Conservation (phyloP, 2,888 invertebrate genomes). For the Drosophila formosana region DNA sequence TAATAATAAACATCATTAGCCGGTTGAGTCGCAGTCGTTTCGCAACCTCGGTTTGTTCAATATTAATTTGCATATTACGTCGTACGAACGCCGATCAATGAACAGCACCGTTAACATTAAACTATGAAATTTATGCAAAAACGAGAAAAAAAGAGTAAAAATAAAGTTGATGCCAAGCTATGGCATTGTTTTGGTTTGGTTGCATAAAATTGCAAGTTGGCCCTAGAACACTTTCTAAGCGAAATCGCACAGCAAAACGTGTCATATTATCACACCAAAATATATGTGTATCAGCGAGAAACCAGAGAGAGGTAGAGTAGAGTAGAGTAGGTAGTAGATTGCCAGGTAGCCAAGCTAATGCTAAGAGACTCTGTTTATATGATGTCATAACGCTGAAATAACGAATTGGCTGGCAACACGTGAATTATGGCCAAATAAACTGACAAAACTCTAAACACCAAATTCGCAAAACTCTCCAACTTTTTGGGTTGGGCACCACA, state of each 20-base stretch:
- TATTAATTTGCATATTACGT: conserved; percentile 74
- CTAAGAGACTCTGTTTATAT: conserved; percentile 44
- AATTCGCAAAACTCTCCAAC: conserved; percentile 42
- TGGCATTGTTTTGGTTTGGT: conserved; percentile 38
- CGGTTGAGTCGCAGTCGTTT: conserved; percentile 40
- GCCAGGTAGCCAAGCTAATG: conserved; percentile 13
- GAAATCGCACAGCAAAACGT: conserved; percentile 37
- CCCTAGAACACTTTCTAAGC: conserved; percentile 20
- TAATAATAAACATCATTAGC: conserved; percentile 32
- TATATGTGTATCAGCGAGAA: conserved; percentile 10
- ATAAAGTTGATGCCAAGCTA: conserved; percentile 1
- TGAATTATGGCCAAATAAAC: conserved; percentile 67
- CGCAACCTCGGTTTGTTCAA: conserved; percentile 68
- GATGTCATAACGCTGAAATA: conserved; percentile 71
- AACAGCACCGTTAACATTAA: conserved; percentile 42
- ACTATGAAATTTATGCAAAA: conserved; percentile 38
- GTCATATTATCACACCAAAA: conserved; percentile 32
- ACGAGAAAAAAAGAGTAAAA: not conserved
- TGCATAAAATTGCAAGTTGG: conserved; percentile 27
- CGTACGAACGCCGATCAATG: conserved; percentile 48
- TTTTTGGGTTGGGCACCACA: conserved; percentile 65
- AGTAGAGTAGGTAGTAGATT: conserved; percentile 1
- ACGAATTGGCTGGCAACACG: conserved; percentile 65
- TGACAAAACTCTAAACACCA: conserved; percentile 34
- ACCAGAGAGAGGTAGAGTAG: not conserved